A percentile compares a stretch with the other conserved stretches of the same genome.
These are phyloP conservation scores for Chymomyza costata DNA, from an alignment of 1,140 invertebrate species.

Conservation along the genomic window DNA sequence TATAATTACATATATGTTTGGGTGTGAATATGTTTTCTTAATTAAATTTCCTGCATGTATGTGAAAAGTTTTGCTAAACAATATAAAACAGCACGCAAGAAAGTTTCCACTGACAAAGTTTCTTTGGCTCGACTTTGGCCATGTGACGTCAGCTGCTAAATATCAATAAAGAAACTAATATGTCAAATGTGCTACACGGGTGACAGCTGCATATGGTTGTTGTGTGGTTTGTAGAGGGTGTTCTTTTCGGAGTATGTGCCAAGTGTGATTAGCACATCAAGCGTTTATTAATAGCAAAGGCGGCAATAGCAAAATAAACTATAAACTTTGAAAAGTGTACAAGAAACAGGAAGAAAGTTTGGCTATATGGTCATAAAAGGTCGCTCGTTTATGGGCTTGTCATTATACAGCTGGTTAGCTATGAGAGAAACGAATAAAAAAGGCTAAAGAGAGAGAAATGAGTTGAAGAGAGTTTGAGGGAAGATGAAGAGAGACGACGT, in stretches of 20 bases:
- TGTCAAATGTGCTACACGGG: conserved; percentile 35
- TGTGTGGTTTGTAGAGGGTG: too few relatives aligned
- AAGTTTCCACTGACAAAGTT: too few relatives aligned
- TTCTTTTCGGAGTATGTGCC: not conserved
- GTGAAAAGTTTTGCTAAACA: conserved; percentile 47
- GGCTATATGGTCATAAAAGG: conserved; percentile 27
- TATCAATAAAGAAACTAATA: conserved; percentile 67
- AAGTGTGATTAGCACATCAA: conserved; percentile 62
- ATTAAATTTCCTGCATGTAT: conserved; percentile 49
- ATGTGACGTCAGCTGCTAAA: conserved; percentile 53
- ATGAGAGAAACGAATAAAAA: conserved; percentile 17
- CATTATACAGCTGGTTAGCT: conserved; percentile 21
- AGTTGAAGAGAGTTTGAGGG: too few relatives aligned
- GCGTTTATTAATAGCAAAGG: conserved; percentile 59
- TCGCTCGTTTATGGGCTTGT: conserved; percentile 2
- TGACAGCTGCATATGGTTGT: conserved; percentile 31
- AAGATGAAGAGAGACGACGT: too few relatives aligned
- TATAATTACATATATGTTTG: too few relatives aligned
- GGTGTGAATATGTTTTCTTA: conserved; percentile 23
- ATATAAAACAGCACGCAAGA: conserved; percentile 23
- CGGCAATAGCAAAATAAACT: too few relatives aligned
- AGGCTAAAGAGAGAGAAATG: too few relatives aligned
- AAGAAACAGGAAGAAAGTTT: conserved; percentile 40
- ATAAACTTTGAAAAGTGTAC: too few relatives aligned
- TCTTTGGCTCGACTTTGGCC: conserved; percentile 1